Evolutionary conservation across 2,888 invertebrate species (phyloP).

Genomic region (Steinernema carpocapsae): DNA sequence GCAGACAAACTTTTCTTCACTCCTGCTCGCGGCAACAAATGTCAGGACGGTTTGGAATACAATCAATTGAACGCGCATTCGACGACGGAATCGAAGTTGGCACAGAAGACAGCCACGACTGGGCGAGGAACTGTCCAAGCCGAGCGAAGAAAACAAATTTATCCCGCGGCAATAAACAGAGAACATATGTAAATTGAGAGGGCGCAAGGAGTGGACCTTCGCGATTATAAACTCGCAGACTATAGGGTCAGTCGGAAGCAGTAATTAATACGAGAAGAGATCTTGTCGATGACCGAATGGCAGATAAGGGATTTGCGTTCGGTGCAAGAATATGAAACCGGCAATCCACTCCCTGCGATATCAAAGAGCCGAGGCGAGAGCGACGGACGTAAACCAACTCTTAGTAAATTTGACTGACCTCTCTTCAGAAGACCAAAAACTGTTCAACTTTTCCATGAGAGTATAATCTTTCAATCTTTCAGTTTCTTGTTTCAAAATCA

Average conservation of each 20-base stretch:
- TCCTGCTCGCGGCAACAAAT: conserved; percentile 16
- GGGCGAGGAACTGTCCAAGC: not conserved
- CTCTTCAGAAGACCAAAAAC: too few relatives aligned
- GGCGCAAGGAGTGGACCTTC: conserved; percentile 15
- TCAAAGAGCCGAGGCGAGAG: too few relatives aligned
- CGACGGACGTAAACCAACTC: too few relatives aligned
- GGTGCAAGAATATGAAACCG: not conserved
- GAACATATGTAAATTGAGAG: conserved; percentile 34
- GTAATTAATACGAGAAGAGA: conserved; percentile 30
- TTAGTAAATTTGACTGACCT: too few relatives aligned
- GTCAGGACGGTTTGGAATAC: conserved; percentile 6
- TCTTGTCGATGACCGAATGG: not conserved
- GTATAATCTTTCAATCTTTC: too few relatives aligned
- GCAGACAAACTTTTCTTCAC: conserved; percentile 1
- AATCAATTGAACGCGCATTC: not conserved
- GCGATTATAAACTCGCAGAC: not conserved
- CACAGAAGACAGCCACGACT: not conserved
- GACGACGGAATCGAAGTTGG: not conserved
- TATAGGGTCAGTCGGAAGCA: conserved; percentile 24
- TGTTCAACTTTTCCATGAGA: too few relatives aligned
- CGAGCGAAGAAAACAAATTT: conserved; percentile 13
- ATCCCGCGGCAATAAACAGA: conserved; percentile 24
- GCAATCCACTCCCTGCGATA: too few relatives aligned
- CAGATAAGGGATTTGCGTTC: conserved; percentile 16
- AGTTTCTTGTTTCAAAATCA: too few relatives aligned